Evolutionary conservation across 1,140 invertebrate genomes (phyloP).

Genomic region (Calliphora vicina): DNA sequence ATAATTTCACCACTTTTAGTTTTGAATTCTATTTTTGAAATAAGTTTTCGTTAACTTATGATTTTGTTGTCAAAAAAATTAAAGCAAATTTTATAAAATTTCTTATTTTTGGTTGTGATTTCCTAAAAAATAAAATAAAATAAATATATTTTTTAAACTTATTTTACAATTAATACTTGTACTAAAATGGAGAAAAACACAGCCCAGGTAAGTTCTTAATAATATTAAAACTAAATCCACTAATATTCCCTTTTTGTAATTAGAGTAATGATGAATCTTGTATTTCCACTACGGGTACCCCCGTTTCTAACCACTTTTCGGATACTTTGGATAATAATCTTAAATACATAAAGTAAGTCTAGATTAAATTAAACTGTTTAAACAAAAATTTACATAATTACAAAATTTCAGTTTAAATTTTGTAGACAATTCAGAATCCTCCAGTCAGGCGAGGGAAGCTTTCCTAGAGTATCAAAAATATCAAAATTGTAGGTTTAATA

Average conservation of each 20-base stretch:
- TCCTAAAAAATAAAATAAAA: too few relatives aligned
- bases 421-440: conserved; percentile 37
- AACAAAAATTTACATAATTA: background rate
- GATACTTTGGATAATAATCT: conserved; percentile 37
- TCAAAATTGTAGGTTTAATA: conserved; percentile 10
- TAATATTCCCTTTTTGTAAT: too few relatives aligned
- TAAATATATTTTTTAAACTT: too few relatives aligned
- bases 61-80: conserved; percentile 37
- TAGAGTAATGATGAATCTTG: conserved; percentile 28
- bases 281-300: conserved; percentile 36
- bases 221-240: background rate
- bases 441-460: conserved; percentile 19
- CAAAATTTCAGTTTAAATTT: conserved; percentile 28
- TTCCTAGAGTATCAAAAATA: conserved; percentile 26
- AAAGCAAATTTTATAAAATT: conserved; percentile 28
- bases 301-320: conserved; percentile 20
- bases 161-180: too few relatives aligned
- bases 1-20: too few relatives aligned
- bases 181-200: background rate
- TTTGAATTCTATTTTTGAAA: too few relatives aligned
- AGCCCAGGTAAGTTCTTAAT: background rate
- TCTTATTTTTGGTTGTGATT: background rate
- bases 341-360: conserved; percentile 37
- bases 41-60: conserved; percentile 7
- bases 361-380: background rate